A percentile compares a stretch with the other conserved stretches of the same genome.
phyloP scores from a whole-genome alignment of 2,888 invertebrate genomes.

The Acanthosepion lycidas region DNA sequence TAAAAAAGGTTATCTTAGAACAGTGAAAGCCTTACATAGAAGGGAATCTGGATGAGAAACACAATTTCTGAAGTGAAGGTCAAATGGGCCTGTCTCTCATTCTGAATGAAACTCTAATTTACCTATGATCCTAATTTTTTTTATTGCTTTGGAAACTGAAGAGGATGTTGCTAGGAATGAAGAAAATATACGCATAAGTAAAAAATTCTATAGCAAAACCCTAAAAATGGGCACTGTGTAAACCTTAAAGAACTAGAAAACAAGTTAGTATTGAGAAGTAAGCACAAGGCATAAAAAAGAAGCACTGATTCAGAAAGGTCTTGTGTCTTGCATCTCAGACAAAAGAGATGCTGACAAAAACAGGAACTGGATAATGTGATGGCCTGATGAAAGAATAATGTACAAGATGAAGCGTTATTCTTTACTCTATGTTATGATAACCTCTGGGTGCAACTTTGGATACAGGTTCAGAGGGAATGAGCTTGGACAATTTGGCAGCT shows the following conservation, averaged over 20 bases:
- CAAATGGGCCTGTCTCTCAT: not conserved
- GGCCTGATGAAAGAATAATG: not conserved
- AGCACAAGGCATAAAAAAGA: not conserved
- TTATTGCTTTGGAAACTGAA: not conserved
- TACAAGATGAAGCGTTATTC: not conserved
- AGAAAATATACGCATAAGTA: not conserved
- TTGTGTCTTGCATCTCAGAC: not conserved
- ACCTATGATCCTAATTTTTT: not conserved
- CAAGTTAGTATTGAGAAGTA: too few relatives aligned
- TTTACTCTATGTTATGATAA: not conserved
- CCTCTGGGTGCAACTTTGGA: not conserved
- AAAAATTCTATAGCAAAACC: not conserved
- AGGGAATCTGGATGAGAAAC: not conserved
- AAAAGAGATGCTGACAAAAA: not conserved
- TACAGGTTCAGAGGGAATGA: not conserved
- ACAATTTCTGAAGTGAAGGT: conserved; percentile 4
- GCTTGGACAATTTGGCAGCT: not conserved
- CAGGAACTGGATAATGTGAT: not conserved
- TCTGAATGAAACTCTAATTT: not conserved
- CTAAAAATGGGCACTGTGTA: not conserved
- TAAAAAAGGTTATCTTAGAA: not conserved
- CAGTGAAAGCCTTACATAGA: not conserved
- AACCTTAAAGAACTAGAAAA: not conserved
- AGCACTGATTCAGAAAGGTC: not conserved
- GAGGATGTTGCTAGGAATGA: too few relatives aligned